Base-by-base conservation (phyloP, 1,140 invertebrate species). In the Rhyzopertha dominica region DNA sequence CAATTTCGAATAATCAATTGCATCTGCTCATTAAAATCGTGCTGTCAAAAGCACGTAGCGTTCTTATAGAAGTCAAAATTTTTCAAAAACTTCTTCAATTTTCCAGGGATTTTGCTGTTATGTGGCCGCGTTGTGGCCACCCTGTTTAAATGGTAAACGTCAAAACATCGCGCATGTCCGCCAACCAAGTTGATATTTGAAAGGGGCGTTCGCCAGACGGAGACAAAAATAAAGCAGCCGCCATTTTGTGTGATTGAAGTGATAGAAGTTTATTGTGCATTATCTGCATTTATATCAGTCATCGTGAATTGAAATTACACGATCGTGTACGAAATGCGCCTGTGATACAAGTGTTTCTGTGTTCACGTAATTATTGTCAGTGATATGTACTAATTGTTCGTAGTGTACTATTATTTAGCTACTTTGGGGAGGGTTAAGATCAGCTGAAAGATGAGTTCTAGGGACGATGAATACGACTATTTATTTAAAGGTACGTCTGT, bases 391-490 rank as follows among this genome's bases (percentile, higher is more conserved):
- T 58, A 54, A 44, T 31, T 37, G 46, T 18, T 43, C 18, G 18
- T 18, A 26, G 30, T 49, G 37, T 43, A 29, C 38, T 49, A 40
- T 38, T 50, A 51, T 56, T 43, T 43, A 48, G 44, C 41, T 44
- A 35, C 36, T 38, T 43, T 48, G 31, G 26, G 30, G 14, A 45
- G 41, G 38, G 46, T 26, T 19, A 19, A 34, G 43, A 29, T 45
- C 13, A 35, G 18, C 17, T 24, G 39, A 40, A 47, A 41, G 23
- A 24, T 93, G 90, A 89, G 87, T 72, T 89, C 87, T 75, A 90
- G 93, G 77, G 95, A 98, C 78, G 95, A 98, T 76, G 95, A 99
- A 79, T 99, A 99, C 75, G 96, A 99, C 80, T 99, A 98, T 85
- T 85, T 99, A 73, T 99, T 99, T 77, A 99, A 99, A 94, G 95